A percentile compares a stretch with the other conserved stretches of the same genome.
Conservation (phyloP, 2,888 invertebrate species). For the Globia sparganii region DNA sequence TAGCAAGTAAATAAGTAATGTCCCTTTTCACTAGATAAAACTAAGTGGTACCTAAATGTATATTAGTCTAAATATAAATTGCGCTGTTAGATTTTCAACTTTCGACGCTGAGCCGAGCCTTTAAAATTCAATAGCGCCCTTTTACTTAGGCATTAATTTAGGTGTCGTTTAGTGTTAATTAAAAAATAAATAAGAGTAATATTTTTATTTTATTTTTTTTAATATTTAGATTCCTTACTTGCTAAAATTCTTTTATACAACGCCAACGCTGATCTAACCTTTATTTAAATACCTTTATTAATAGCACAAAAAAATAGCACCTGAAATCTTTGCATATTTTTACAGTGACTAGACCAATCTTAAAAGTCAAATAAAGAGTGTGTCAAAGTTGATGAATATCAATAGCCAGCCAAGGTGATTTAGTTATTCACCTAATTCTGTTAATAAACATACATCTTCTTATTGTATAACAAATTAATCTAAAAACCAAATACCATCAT, state of each 20-base stretch:
- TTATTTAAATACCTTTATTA: slow-evolving; percentile 1
- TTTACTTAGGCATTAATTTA: too few species aligned
- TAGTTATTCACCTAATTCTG: slow-evolving; percentile 41
- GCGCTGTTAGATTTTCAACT: neutral
- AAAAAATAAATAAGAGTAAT: neutral
- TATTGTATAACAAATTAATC: slow-evolving; percentile 34
- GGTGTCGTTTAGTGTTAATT: neutral
- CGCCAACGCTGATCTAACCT: neutral
- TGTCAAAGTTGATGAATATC: slow-evolving; percentile 46
- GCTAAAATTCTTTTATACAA: neutral
- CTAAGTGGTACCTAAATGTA: too few species aligned
- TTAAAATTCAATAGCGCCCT: neutral
- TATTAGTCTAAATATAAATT: too few species aligned
- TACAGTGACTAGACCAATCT: neutral
- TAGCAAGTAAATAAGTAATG: too few species aligned
- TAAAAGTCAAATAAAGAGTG: slow-evolving; percentile 34
- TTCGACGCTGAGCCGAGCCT: neutral
- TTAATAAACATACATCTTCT: slow-evolving; percentile 23
- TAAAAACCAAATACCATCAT: slow-evolving; percentile 31
- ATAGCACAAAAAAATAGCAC: neutral
- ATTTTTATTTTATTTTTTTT: neutral
- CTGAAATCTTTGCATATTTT: slow-evolving; percentile 19
- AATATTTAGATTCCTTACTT: neutral
- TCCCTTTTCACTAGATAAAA: too few species aligned
- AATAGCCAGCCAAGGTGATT: slow-evolving; percentile 45